A percentile compares a stretch with the other conserved stretches of the same genome.
These are phyloP conservation scores for Drosophila miranda DNA, from an alignment of 1,140 invertebrate species.

Conservation along the genomic window DNA sequence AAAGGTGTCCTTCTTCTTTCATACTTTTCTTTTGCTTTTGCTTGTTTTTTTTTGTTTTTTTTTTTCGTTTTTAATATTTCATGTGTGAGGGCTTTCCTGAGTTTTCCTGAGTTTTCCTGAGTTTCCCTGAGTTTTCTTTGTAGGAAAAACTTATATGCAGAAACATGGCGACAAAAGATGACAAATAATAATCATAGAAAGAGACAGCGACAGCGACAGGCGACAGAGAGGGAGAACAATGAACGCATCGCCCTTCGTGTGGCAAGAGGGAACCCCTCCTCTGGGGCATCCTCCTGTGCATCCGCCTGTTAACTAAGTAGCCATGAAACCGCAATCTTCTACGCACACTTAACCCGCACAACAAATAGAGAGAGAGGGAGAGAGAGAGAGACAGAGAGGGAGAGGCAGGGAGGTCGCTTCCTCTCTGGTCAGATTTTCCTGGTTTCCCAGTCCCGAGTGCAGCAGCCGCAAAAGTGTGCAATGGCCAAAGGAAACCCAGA, in stretches of 20 bases:
- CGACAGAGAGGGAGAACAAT: neutral
- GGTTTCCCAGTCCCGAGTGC: conserved; percentile 68
- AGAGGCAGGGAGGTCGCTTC: conserved; percentile 3
- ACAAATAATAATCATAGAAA: conserved; percentile 49
- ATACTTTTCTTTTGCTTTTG: conserved; percentile 23
- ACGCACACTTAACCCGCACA: conserved; percentile 13
- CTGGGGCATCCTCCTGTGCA: conserved; percentile 17
- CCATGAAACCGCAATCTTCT: conserved; percentile 44
- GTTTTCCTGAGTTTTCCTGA: conserved; percentile 49
- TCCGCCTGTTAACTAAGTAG: conserved; percentile 8
- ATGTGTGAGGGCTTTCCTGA: conserved; percentile 38
- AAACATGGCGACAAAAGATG: conserved; percentile 32
- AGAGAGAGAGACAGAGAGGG: conserved; percentile 6
- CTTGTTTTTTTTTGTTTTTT: conserved; percentile 69
- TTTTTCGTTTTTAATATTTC: conserved; percentile 68
- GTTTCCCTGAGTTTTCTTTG: conserved; percentile 52
- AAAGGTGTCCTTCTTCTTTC: conserved; percentile 47
- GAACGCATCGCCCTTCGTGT: neutral
- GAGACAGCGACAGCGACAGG: conserved; percentile 12
- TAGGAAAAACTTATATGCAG: conserved; percentile 53
- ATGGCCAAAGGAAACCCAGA: conserved; percentile 3
- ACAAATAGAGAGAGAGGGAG: conserved; percentile 6
- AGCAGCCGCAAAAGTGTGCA: conserved; percentile 52
- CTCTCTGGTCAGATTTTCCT: conserved; percentile 44
- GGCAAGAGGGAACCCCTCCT: no score